A percentile compares a stretch with the other conserved stretches of the same genome.
These are phyloP conservation scores for Parazoanthus atlanticus DNA, from an alignment of 92 coral and sea anemone species.

Conservation along the genomic window DNA sequence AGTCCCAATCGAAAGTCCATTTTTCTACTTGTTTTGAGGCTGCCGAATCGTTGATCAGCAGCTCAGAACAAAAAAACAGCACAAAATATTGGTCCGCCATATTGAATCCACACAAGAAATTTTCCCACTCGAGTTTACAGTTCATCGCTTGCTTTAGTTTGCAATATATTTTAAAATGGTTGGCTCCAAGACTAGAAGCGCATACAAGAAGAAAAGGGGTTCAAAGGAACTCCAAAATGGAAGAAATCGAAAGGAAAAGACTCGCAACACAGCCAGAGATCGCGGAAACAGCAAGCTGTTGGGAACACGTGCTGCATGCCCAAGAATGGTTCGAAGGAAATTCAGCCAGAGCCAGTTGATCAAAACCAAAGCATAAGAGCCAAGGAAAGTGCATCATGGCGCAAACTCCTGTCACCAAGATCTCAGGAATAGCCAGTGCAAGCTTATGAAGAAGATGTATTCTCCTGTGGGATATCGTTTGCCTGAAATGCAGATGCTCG, in stretches of 20 bases:
- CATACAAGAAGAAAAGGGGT: constrained; percentile 6
- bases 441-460: constrained; percentile 4
- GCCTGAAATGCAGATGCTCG: constrained; percentile 6
- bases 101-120: constrained; percentile 6
- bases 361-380: constrained; percentile 9
- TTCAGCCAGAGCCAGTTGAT: background rate
- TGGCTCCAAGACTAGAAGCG: constrained; percentile 5
- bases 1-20: background rate
- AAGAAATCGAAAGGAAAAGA: background rate
- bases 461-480: constrained; percentile 28
- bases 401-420: constrained; percentile 12
- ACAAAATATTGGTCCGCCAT: constrained; percentile 12
- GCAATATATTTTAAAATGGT: background rate
- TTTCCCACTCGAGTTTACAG: background rate
- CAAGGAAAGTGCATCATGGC: constrained; percentile 31
- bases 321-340: background rate
- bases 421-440: constrained; percentile 14
- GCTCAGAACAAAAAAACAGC: background rate
- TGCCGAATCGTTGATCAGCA: background rate
- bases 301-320: background rate
- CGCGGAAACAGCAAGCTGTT: background rate
- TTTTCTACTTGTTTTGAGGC: background rate
- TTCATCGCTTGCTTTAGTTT: background rate
- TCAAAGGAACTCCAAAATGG: constrained; percentile 13
- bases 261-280: background rate